A percentile compares a stretch with the other conserved stretches of the same genome.
Evolutionary conservation across 1,140 invertebrate genomes (phyloP).

Genomic region (Ceratitis capitata): DNA sequence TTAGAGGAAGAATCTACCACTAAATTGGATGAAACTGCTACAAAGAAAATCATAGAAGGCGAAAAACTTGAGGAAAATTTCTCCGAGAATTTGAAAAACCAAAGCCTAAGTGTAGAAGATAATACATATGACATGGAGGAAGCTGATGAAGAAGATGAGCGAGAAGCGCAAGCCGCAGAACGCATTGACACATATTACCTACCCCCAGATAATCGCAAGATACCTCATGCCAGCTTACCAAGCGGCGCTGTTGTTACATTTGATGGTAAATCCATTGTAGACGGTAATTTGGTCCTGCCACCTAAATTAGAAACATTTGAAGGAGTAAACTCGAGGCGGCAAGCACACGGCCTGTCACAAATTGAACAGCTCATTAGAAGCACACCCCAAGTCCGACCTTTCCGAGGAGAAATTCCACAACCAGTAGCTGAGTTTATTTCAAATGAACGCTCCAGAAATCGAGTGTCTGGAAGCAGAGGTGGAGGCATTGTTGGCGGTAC

Average conservation of each 20-base stretch:
- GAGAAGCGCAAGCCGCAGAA: slow-evolving; percentile 76
- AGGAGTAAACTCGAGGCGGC: slow-evolving; percentile 59
- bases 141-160: slow-evolving; percentile 66
- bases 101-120: not conserved
- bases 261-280: slow-evolving; percentile 77
- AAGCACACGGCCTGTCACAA: slow-evolving; percentile 69
- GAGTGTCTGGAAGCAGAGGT: not conserved
- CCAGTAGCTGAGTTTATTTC: slow-evolving; percentile 49
- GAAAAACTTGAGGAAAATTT: not conserved
- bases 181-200: slow-evolving; percentile 75
- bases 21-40: slow-evolving; percentile 35
- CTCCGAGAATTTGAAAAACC: not conserved
- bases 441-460: slow-evolving; percentile 44
- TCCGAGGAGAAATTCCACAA: slow-evolving; percentile 75
- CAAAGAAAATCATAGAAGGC: not conserved
- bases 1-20: slow-evolving; percentile 59
- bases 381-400: slow-evolving; percentile 77
- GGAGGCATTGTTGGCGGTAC: not conserved
- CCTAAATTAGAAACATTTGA: slow-evolving; percentile 67
- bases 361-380: slow-evolving; percentile 70
- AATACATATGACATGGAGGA: slow-evolving; percentile 53
- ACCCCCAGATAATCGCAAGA: slow-evolving; percentile 69
- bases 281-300: slow-evolving; percentile 70
- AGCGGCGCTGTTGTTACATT: slow-evolving; percentile 73
- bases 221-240: slow-evolving; percentile 61